phyloP scores from a whole-genome alignment of 2,113 vertebrate genomes.

The Clarias magur region DNA sequence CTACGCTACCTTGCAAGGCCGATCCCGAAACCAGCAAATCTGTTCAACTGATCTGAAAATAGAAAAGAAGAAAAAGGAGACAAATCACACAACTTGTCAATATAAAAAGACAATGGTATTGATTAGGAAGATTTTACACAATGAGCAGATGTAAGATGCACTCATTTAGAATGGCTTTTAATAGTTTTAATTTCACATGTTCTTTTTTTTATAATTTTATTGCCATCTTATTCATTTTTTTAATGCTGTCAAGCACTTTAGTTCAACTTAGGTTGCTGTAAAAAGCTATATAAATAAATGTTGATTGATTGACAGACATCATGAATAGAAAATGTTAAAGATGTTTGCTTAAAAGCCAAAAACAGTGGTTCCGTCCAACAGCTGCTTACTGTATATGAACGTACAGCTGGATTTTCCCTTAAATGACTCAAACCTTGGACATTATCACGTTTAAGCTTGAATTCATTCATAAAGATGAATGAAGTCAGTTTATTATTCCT shows the following conservation, averaged over 20 bases:
- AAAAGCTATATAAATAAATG: no score
- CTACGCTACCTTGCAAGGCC: constrained; percentile 87
- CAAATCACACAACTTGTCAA: constrained; percentile 12
- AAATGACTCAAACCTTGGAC: neutral
- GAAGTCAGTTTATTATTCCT: neutral
- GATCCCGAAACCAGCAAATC: constrained; percentile 90
- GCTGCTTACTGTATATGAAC: neutral
- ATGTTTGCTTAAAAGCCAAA: neutral
- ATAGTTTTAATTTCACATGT: no score
- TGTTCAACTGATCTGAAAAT: constrained; percentile 84
- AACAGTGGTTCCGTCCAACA: neutral
- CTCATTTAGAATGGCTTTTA: no score
- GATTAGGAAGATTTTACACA: neutral
- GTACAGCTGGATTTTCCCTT: neutral
- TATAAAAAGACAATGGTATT: neutral
- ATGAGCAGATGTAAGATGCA: neutral
- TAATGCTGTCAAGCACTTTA: no score
- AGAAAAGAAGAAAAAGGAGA: constrained; percentile 56
- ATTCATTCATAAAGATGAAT: neutral
- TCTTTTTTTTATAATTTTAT: no score
- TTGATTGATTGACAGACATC: no score
- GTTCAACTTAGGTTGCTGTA: no score
- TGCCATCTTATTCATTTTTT: no score
- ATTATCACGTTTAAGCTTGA: neutral
- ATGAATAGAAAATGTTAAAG: neutral